phyloP scores from a whole-genome alignment of 1,140 invertebrate genomes.

The Ephestia elutella region DNA sequence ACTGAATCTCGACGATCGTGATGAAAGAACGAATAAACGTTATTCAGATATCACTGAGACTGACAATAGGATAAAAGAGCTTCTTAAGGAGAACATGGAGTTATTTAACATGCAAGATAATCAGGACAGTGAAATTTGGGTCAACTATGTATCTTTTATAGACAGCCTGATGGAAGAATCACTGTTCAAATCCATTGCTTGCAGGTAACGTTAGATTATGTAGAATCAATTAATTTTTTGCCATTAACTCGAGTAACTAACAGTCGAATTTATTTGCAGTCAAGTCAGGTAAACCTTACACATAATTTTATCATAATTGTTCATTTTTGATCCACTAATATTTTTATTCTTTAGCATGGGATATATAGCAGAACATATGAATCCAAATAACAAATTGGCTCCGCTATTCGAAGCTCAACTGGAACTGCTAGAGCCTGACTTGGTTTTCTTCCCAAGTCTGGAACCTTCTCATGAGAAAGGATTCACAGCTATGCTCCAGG shows the following conservation, averaged over 20 bases:
- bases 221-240: conserved; percentile 19
- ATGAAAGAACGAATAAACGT: conserved; percentile 83
- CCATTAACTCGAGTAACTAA: background rate
- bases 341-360: conserved; percentile 80
- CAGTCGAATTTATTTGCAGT: too few relatives aligned
- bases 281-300: too few relatives aligned
- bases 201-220: conserved; percentile 69
- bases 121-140: conserved; percentile 80
- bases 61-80: conserved; percentile 81
- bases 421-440: conserved; percentile 86
- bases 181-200: conserved; percentile 84
- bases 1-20: conserved; percentile 87
- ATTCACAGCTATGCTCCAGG: conserved; percentile 84
- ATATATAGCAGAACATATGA: conserved; percentile 94
- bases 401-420: conserved; percentile 90
- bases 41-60: conserved; percentile 84
- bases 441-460: conserved; percentile 87
- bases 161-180: conserved; percentile 90
- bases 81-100: conserved; percentile 87
- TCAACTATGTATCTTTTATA: conserved; percentile 89
- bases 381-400: conserved; percentile 81
- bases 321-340: conserved; percentile 10
- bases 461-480: conserved; percentile 85
- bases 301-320: too few relatives aligned
- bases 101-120: conserved; percentile 84